These are phyloP conservation scores for Schizopygopsis malacanthus DNA, from an alignment of 2,797 vertebrate genomes.

Conservation along the genomic window DNA sequence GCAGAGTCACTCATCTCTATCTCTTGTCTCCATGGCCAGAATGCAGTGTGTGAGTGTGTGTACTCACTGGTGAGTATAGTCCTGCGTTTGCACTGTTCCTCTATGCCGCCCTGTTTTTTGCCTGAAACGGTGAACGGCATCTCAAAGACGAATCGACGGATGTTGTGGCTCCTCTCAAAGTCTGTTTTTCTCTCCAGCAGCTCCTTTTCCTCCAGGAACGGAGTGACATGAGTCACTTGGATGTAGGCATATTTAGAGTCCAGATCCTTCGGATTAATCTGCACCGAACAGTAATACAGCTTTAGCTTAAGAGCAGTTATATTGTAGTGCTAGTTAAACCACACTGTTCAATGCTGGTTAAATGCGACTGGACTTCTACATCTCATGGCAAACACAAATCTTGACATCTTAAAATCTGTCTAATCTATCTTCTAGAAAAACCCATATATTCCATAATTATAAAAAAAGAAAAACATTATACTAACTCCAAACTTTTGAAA, in stretches of 20 bases:
- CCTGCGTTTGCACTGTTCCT: conserved; percentile 94
- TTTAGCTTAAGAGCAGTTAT: neutral
- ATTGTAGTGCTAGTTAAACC: neutral
- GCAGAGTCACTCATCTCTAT: neutral
- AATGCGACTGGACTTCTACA: neutral
- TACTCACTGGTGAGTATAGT: conserved; percentile 92
- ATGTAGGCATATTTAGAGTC: conserved; percentile 98
- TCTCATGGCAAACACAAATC: neutral
- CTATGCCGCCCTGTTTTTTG: conserved; percentile 93
- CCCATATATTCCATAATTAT: too few relatives aligned
- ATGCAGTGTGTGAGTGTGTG: neutral
- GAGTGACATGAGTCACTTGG: conserved; percentile 94
- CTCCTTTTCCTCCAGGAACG: conserved; percentile 96
- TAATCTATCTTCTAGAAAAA: neutral
- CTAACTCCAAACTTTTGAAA: neutral
- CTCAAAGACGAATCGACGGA: conserved; percentile 96
- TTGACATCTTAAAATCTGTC: neutral
- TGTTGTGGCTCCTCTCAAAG: conserved; percentile 95
- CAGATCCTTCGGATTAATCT: conserved; percentile 98
- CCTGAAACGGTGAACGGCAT: conserved; percentile 97
- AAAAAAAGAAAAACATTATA: neutral
- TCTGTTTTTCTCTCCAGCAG: conserved; percentile 92
- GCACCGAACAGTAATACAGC: conserved; percentile 17
- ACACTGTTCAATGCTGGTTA: neutral
- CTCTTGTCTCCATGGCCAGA: neutral